Evolutionary conservation across 2,888 invertebrate genomes (phyloP).

Genomic region (Magallana nippona): DNA sequence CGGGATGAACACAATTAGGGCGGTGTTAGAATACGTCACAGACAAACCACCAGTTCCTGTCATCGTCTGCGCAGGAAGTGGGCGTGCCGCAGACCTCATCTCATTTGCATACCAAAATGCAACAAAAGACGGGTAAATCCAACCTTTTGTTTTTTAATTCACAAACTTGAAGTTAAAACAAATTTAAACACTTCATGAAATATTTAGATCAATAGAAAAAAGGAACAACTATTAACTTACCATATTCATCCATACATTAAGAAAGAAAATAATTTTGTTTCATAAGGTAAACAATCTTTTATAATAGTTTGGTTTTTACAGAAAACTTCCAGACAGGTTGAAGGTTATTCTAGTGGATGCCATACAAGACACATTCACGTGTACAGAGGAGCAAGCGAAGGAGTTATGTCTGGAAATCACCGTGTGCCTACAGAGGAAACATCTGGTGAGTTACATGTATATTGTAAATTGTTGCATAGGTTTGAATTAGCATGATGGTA

Average conservation of each 20-base stretch:
- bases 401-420: not conserved
- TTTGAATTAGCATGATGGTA: too few relatives aligned
- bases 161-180: too few relatives aligned
- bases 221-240: too few relatives aligned
- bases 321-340: not conserved
- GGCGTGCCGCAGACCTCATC: constrained; percentile 22
- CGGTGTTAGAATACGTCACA: constrained; percentile 19
- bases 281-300: too few relatives aligned
- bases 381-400: constrained; percentile 15
- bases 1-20: not conserved
- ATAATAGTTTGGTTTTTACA: not conserved
- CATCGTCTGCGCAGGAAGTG: constrained; percentile 11
- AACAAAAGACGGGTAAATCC: not conserved
- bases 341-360: not conserved
- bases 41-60: constrained; percentile 11
- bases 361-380: constrained; percentile 10
- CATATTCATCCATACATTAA: too few relatives aligned
- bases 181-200: not conserved
- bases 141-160: too few relatives aligned
- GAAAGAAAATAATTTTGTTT: too few relatives aligned
- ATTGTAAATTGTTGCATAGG: too few relatives aligned
- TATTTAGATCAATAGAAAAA: not conserved
- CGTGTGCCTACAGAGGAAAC: not conserved
- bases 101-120: constrained; percentile 19
- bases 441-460: not conserved